These are phyloP conservation scores for Rhinatrema bivittatum DNA, from an alignment of 2,797 vertebrate genomes.

Conservation along the genomic window DNA sequence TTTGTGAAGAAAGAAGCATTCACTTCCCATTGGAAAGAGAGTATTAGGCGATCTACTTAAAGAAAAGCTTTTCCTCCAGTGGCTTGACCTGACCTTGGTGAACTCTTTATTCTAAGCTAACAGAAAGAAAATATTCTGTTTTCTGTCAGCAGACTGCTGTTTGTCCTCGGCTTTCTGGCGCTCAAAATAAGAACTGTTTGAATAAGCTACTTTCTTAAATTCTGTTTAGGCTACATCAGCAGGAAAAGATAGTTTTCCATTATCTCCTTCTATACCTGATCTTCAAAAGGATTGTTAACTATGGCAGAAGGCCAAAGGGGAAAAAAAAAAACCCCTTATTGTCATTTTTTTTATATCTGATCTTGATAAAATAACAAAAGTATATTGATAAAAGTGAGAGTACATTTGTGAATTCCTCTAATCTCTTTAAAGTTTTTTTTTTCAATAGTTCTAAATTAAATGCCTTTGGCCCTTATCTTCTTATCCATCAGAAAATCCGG, in stretches of 20 bases:
- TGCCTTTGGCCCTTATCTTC: slow-evolving; percentile 51
- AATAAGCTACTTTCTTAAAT: not conserved
- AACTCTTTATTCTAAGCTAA: not conserved
- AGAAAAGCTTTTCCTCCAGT: not conserved
- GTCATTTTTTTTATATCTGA: not conserved
- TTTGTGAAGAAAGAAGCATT: not conserved
- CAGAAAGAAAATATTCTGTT: not conserved
- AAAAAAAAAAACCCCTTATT: not conserved
- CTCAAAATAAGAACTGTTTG: not conserved
- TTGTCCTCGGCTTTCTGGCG: slow-evolving; percentile 3
- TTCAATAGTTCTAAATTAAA: slow-evolving; percentile 62
- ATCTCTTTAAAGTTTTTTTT: slow-evolving; percentile 56
- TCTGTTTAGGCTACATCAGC: not conserved
- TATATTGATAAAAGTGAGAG: slow-evolving; percentile 26
- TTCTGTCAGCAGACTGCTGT: not conserved
- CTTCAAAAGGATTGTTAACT: slow-evolving; percentile 1
- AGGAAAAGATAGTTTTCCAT: not conserved
- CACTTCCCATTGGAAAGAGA: not conserved
- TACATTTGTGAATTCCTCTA: slow-evolving; percentile 42
- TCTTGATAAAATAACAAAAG: slow-evolving; percentile 33
- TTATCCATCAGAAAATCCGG: slow-evolving; percentile 58
- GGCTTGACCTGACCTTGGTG: not conserved
- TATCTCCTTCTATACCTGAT: slow-evolving; percentile 1
- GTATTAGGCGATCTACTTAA: not conserved
- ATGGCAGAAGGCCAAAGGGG: not conserved